Percentiles rank a stretch among this genome's conserved stretches.
Evolutionary conservation across 2,113 vertebrate genomes (phyloP).

Genomic region (Micronisus gabar): DNA sequence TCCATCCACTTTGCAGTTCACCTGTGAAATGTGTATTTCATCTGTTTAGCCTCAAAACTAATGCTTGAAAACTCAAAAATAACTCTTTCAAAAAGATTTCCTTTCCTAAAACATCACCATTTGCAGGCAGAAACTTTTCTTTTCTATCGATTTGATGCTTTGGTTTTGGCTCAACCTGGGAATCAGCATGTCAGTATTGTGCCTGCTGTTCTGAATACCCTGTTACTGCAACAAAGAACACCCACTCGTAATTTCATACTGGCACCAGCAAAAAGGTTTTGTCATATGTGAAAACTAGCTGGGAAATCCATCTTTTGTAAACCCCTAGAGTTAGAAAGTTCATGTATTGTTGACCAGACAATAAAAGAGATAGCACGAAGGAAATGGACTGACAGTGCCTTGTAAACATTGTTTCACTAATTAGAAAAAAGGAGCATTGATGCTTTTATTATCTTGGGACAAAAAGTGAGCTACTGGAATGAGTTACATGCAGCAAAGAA

Average conservation of each 20-base stretch:
- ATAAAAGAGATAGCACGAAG: neutral
- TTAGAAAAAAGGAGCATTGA: neutral
- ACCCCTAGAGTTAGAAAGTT: slow-evolving; percentile 18
- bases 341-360: slow-evolving; percentile 38
- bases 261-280: neutral
- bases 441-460: slow-evolving; percentile 37
- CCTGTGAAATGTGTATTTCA: neutral
- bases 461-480: slow-evolving; percentile 7
- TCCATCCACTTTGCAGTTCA: neutral
- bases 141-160: neutral
- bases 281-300: neutral
- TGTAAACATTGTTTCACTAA: neutral
- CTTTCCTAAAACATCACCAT: neutral
- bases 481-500: neutral
- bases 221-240: neutral
- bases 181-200: neutral
- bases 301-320: slow-evolving; percentile 46
- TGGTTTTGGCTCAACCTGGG: neutral
- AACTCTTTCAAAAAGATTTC: neutral
- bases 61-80: neutral
- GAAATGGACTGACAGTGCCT: neutral
- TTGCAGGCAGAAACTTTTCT: neutral
- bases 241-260: neutral
- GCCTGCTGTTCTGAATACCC: neutral
- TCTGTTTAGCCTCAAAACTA: neutral